These are phyloP conservation scores for Coleophora flavipennella DNA, from an alignment of 2,888 invertebrate species.

Conservation along the genomic window DNA sequence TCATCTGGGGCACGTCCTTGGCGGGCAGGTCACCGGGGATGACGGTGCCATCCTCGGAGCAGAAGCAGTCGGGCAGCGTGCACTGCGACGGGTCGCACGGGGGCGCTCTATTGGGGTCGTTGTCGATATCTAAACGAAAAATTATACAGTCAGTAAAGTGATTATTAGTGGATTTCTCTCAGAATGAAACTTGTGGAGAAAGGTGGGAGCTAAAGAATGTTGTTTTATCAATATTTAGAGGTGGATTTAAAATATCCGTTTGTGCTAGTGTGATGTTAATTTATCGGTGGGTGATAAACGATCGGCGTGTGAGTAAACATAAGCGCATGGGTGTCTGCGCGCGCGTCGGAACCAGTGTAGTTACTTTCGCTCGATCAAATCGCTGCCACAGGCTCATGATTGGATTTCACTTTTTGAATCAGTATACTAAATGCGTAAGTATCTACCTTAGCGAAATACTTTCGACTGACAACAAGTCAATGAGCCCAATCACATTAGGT, in stretches of 20 bases:
- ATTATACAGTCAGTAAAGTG: neutral
- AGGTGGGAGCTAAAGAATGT: neutral
- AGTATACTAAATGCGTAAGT: conserved; percentile 9
- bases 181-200: neutral
- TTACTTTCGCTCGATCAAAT: conserved; percentile 63
- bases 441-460: too few relatives aligned
- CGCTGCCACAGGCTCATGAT: conserved; percentile 34
- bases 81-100: conserved; percentile 90
- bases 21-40: conserved; percentile 88
- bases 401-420: conserved; percentile 62
- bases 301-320: neutral
- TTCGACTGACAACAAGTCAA: too few relatives aligned
- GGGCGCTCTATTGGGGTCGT: conserved; percentile 93
- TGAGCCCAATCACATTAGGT: conserved; percentile 10
- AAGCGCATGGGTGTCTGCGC: conserved; percentile 19
- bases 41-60: conserved; percentile 91
- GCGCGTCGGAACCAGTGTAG: conserved; percentile 53
- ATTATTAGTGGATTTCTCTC: too few relatives aligned
- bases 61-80: conserved; percentile 93
- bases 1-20: conserved; percentile 94
- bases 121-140: conserved; percentile 84
- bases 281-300: conserved; percentile 11
- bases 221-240: neutral
- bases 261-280: neutral
- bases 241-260: neutral